Evolutionary conservation across 2,113 vertebrate species (phyloP), one percentile per base, ranked within the genome.

Genomic region (Lagopus muta): DNA sequence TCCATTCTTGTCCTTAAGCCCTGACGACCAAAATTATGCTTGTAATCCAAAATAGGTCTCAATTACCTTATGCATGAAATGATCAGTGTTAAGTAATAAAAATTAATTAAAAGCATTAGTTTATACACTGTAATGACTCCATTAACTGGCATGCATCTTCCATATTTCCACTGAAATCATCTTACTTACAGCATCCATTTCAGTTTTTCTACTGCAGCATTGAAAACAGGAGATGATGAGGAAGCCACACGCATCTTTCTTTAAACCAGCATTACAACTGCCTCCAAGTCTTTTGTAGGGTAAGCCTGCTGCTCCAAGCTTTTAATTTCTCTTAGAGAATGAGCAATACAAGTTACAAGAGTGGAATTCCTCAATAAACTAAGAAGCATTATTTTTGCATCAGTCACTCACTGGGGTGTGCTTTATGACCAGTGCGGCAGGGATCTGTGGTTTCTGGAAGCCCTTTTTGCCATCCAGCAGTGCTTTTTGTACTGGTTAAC

Each of bases 31-130:
- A 14, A 16, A 15, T 3, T 27, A 28, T 1, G 2, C n/a, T 64
- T 14, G 3, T 6, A 12, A 42, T 83, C 21, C 38, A 80, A 48
- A 92, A 70, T 2, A 6, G n/a, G 13, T 38, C 55, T 80, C 65
- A 20, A 34, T 28, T 60, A 58, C 52, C 16, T 70, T 22, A 62
- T 1, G 6, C 24, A 8, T 1, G 2, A 36, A 72, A 82, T 12
- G 3, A 92, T 69, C 6, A 61, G 54, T 30, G 57, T n/a, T 47
- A 75, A 57, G 8, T 40, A 85, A 74, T 8, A 10, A 9, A 58
- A 80, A 77, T 40, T 62, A 73, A 88, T 79, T 82, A 28, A 65
- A 82, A 91, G 20, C 48, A 82, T 85, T 79, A 70, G 8, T 19
- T 32, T 25, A 16, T 36, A 61, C 16, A 5, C 21, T 4, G 4